phyloP scores from a whole-genome alignment of 2,113 vertebrate species.

The Cheilinus undulatus region DNA sequence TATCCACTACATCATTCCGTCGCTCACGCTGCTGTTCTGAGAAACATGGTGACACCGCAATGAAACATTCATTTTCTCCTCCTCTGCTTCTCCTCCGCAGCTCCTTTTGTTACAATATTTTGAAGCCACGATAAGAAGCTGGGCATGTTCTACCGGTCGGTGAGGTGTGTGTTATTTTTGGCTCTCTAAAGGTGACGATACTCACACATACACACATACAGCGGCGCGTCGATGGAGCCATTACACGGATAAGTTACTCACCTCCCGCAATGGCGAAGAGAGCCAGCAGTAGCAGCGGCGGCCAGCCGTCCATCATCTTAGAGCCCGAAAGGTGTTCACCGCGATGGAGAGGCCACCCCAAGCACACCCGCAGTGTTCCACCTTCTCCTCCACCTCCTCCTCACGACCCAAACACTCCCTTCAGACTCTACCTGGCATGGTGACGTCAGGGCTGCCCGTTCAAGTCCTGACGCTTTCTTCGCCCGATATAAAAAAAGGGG shows the following conservation, averaged over 20 bases:
- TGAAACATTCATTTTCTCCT: constrained; percentile 47
- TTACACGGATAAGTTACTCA: constrained; percentile 74
- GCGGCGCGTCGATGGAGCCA: constrained; percentile 54
- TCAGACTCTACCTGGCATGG: constrained; percentile 71
- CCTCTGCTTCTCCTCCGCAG: constrained; percentile 35
- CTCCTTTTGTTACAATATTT: constrained; percentile 33
- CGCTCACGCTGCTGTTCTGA: constrained; percentile 35
- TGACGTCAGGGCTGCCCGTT: constrained; percentile 55
- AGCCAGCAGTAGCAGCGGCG: constrained; percentile 73
- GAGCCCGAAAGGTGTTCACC: constrained; percentile 72
- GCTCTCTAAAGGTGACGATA: constrained; percentile 36
- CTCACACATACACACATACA: constrained; percentile 12
- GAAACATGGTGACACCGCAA: constrained; percentile 71
- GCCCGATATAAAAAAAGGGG: not conserved
- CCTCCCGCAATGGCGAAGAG: constrained; percentile 83
- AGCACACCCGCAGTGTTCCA: constrained; percentile 59
- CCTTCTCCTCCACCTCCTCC: constrained; percentile 35
- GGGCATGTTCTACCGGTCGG: not conserved
- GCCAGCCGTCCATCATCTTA: constrained; percentile 76
- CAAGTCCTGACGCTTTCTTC: constrained; percentile 27
- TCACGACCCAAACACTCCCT: constrained; percentile 44
- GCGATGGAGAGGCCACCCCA: constrained; percentile 64
- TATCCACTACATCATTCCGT: constrained; percentile 48
- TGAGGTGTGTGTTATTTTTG: constrained; percentile 4
- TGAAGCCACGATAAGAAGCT: not conserved